Conservation (phyloP, 2,888 invertebrate species). For the Tetranychus truncatus region DNA sequence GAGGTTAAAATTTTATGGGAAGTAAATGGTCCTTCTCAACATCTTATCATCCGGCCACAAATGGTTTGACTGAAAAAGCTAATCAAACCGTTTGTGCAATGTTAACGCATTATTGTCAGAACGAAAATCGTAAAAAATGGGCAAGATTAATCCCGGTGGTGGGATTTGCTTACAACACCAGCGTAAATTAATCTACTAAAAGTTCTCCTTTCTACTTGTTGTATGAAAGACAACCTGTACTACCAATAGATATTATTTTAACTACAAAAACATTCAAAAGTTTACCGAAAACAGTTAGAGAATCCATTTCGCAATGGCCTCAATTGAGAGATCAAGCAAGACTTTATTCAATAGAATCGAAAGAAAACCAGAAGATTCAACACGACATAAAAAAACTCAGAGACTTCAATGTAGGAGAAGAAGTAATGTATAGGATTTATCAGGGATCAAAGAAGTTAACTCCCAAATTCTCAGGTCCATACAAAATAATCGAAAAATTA, state of each 20-base stretch:
- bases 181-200: conserved; percentile 14
- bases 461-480: too few relatives aligned
- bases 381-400: not conserved
- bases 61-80: too few relatives aligned
- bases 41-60: too few relatives aligned
- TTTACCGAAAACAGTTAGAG: not conserved
- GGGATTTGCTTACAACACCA: conserved; percentile 15
- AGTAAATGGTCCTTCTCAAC: too few relatives aligned
- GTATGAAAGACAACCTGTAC: conserved; percentile 3
- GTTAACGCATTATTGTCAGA: conserved; percentile 15
- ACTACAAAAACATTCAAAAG: not conserved
- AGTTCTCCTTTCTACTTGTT: not conserved
- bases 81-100: too few relatives aligned
- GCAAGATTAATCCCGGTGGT: conserved; percentile 14
- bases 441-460: too few relatives aligned
- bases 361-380: not conserved
- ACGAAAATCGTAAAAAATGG: conserved; percentile 14
- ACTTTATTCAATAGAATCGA: not conserved
- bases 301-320: not conserved
- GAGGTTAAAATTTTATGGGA: too few relatives aligned
- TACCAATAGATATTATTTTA: not conserved
- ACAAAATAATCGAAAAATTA: too few relatives aligned
- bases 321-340: not conserved
- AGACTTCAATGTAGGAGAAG: too few relatives aligned
- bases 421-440: too few relatives aligned